Evolutionary conservation across 2,888 invertebrate species (phyloP).

Genomic region (Gastracanthus pulcherrimus): DNA sequence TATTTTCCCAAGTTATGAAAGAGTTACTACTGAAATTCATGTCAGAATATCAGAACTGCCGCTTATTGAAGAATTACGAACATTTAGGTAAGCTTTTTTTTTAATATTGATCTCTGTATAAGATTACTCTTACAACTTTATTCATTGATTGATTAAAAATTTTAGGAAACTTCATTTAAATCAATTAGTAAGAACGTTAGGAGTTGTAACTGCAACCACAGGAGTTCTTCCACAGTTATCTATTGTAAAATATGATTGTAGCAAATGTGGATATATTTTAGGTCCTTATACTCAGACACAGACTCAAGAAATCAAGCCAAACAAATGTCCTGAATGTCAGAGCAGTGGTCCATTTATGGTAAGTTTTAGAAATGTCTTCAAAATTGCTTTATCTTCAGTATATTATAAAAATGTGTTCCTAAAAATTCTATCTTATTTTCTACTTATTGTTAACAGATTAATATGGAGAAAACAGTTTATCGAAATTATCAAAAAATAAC

Average conservation of each 20-base stretch:
- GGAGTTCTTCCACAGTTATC: slow-evolving; percentile 97
- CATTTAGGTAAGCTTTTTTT: slow-evolving; percentile 83
- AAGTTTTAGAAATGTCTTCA: slow-evolving; percentile 72
- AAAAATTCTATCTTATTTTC: neutral
- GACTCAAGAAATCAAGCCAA: slow-evolving; percentile 95
- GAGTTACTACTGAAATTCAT: slow-evolving; percentile 95
- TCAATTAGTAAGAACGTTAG: slow-evolving; percentile 94
- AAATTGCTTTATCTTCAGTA: neutral
- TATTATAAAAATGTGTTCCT: neutral
- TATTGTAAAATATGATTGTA: slow-evolving; percentile 98
- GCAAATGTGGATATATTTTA: slow-evolving; percentile 94
- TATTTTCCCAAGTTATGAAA: slow-evolving; percentile 96
- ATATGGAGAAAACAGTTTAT: slow-evolving; percentile 99
- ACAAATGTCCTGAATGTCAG: slow-evolving; percentile 98
- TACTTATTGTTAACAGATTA: slow-evolving; percentile 82
- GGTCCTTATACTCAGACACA: slow-evolving; percentile 98
- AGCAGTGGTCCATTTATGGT: slow-evolving; percentile 96
- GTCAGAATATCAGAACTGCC: slow-evolving; percentile 97
- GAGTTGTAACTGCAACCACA: slow-evolving; percentile 97
- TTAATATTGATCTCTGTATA: slow-evolving; percentile 19
- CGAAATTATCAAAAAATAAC: slow-evolving; percentile 99
- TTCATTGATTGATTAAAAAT: slow-evolving; percentile 41
- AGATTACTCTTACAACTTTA: neutral
- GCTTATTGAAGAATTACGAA: slow-evolving; percentile 95
- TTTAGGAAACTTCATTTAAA: slow-evolving; percentile 90